phyloP scores from a whole-genome alignment of 2,797 vertebrate genomes.

The Parauchenoglanis ngamensis region DNA sequence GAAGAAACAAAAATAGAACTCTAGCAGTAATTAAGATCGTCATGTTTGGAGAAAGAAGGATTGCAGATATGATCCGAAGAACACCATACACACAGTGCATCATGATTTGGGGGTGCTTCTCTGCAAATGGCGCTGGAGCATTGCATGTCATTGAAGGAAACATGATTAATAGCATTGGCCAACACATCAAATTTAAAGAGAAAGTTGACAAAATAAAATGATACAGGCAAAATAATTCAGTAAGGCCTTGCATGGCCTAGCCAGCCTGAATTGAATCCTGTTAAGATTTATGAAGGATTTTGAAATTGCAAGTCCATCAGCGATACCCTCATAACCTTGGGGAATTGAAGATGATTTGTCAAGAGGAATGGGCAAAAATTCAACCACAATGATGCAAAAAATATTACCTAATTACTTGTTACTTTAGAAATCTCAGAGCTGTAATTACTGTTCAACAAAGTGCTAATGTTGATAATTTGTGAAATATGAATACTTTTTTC shows the following conservation, averaged over 20 bases:
- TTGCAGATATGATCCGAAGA: background rate
- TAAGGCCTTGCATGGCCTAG: background rate
- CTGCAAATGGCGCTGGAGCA: too few species aligned
- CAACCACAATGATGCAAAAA: background rate
- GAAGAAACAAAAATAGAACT: background rate
- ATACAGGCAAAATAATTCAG: background rate
- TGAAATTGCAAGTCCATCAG: conserved; percentile 15
- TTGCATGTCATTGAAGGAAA: background rate
- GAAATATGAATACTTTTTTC: background rate
- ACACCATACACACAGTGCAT: background rate
- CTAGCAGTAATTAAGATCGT: background rate
- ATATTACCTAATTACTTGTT: background rate
- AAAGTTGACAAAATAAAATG: background rate
- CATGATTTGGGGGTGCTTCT: too few species aligned
- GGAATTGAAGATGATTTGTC: background rate
- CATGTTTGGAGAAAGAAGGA: background rate
- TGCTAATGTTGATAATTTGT: background rate
- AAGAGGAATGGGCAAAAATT: background rate
- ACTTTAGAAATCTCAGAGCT: background rate
- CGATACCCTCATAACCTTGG: background rate
- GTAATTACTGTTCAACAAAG: background rate
- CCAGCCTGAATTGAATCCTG: background rate
- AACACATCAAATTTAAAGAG: background rate
- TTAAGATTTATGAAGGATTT: background rate
- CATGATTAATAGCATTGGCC: background rate